Evolutionary conservation across 2,797 vertebrate species (phyloP).

Genomic region (Poliocrania exsul): DNA sequence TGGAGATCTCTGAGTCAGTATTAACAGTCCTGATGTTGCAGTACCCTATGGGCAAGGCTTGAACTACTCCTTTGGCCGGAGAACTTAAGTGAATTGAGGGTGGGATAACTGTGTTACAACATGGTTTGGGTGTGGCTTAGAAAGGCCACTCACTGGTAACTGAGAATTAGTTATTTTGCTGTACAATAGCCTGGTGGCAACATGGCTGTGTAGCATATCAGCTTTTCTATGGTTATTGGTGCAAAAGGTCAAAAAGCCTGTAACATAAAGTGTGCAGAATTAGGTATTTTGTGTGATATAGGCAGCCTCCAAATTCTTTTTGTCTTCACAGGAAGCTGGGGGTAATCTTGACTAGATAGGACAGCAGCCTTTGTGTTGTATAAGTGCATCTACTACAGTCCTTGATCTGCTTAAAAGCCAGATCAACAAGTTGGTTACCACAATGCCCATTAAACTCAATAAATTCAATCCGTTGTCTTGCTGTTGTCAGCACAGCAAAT

Average conservation of each 20-base stretch:
- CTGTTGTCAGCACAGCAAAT: not conserved
- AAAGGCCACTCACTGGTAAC: not conserved
- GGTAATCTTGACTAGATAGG: not conserved
- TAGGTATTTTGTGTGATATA: not conserved
- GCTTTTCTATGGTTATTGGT: not conserved
- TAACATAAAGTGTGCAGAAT: not conserved
- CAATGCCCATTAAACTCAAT: not conserved
- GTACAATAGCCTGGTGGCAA: not conserved
- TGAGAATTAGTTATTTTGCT: not conserved
- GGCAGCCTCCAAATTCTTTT: not conserved
- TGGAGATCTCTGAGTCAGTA: not conserved
- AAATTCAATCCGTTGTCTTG: not conserved
- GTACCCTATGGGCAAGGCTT: not conserved
- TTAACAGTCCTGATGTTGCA: not conserved
- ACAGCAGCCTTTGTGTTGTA: not conserved
- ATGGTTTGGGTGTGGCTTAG: fast-evolving
- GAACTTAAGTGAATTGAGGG: not conserved
- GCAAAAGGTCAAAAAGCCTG: not conserved
- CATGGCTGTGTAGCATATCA: not conserved
- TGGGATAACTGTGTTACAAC: not conserved
- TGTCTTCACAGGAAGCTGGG: not conserved
- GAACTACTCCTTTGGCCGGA: not conserved
- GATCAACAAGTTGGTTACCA: not conserved
- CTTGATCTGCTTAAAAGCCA: not conserved
- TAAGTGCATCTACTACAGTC: not conserved